Percentiles rank a stretch among this genome's conserved stretches.
These are phyloP conservation scores for Tangara arthus DNA, from an alignment of 2,797 vertebrate species.

Conservation along the genomic window DNA sequence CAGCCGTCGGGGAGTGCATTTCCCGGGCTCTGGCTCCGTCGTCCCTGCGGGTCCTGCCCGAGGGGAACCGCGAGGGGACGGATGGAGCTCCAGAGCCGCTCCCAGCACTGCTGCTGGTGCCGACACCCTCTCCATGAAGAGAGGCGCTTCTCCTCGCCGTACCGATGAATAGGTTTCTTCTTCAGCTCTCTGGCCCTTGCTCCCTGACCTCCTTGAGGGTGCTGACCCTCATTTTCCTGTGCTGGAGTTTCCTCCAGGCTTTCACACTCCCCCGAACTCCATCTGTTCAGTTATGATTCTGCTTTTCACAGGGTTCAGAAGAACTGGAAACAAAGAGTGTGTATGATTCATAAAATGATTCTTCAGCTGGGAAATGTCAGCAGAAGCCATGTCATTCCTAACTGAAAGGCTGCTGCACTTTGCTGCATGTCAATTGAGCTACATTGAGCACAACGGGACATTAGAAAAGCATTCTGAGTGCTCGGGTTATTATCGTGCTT, in stretches of 20 bases:
- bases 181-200: not conserved
- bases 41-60: too few species aligned
- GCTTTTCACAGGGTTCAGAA: not conserved
- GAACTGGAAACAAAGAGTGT: not conserved
- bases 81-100: accelerated
- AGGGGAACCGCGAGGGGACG: accelerated
- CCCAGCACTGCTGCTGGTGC: not conserved
- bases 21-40: not conserved
- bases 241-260: not conserved
- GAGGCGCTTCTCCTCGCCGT: not conserved
- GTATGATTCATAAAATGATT: not conserved
- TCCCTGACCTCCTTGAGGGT: not conserved
- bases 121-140: accelerated
- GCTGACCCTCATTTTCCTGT: not conserved
- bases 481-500: not conserved
- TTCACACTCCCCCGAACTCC: not conserved
- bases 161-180: not conserved
- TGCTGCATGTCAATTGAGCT: not conserved
- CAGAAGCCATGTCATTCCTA: not conserved
- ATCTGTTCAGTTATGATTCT: not conserved
- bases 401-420: not conserved
- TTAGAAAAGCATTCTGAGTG: not conserved
- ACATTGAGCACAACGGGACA: not conserved
- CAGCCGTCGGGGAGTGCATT: not conserved
- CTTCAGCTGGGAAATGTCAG: not conserved